These are phyloP conservation scores for Gryllus bimaculatus DNA, from an alignment of 1,140 invertebrate genomes.

Conservation along the genomic window DNA sequence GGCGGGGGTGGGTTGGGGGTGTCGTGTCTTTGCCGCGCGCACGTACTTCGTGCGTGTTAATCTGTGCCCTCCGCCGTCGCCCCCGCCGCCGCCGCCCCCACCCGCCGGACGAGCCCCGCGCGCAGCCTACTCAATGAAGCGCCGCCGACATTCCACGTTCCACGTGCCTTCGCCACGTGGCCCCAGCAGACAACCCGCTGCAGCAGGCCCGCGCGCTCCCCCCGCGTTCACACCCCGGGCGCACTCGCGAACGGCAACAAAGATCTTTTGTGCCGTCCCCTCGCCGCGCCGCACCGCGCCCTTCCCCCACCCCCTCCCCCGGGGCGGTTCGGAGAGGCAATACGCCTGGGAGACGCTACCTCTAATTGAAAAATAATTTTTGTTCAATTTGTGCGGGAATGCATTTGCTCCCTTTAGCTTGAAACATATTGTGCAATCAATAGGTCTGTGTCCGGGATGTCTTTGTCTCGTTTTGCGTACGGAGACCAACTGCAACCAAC, in stretches of 20 bases:
- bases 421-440: not conserved
- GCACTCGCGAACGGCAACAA: too few relatives aligned
- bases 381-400: not conserved
- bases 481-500: too few relatives aligned
- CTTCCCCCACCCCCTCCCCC: too few relatives aligned
- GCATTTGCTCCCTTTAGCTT: not conserved
- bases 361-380: conserved; percentile 2
- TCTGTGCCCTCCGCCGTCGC: not conserved
- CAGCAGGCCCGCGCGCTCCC: too few relatives aligned
- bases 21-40: too few relatives aligned
- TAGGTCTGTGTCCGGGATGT: too few relatives aligned
- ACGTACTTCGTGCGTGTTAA: too few relatives aligned
- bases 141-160: not conserved
- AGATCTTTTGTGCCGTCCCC: too few relatives aligned
- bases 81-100: not conserved
- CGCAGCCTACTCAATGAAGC: not conserved
- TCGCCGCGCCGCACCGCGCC: too few relatives aligned
- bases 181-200: not conserved
- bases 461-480: too few relatives aligned
- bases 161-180: not conserved
- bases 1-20: too few relatives aligned
- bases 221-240: not conserved
- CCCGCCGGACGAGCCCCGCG: not conserved
- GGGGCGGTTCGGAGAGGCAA: too few relatives aligned
- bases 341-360: not conserved